Percentiles rank a stretch among this genome's conserved stretches.
Conservation (phyloP, 2,113 vertebrate genomes). For the Lota lota region DNA sequence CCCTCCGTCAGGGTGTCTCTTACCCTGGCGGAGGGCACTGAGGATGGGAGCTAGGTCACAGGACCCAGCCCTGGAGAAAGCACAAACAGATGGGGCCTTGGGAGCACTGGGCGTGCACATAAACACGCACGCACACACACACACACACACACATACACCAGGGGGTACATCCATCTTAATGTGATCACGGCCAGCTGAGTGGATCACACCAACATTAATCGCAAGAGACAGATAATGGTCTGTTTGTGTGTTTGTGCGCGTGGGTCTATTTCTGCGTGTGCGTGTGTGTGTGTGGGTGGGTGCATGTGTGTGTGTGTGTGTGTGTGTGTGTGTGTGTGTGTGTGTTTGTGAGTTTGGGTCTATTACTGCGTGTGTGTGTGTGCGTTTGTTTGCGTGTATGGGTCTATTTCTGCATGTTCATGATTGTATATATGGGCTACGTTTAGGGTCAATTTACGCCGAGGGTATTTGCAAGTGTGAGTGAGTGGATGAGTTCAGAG, state of each 20-base stretch:
- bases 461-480: background rate
- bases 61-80: constrained; percentile 67
- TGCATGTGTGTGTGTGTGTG: constrained; percentile 16
- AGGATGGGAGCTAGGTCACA: constrained; percentile 68
- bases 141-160: constrained; percentile 49
- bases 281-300: background rate
- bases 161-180: constrained; percentile 71
- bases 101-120: constrained; percentile 8
- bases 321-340: constrained; percentile 18
- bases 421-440: background rate
- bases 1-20: constrained; percentile 50
- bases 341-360: background rate
- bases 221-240: constrained; percentile 66
- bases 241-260: constrained; percentile 25
- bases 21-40: constrained; percentile 56
- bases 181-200: constrained; percentile 73
- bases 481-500: background rate
- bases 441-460: background rate
- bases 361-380: constrained; percentile 13
- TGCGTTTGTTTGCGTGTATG: constrained; percentile 17
- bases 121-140: constrained; percentile 13
- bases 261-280: constrained; percentile 18
- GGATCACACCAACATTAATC: constrained; percentile 75
- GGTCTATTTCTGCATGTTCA: background rate
- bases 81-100: constrained; percentile 70